A percentile compares a stretch with the other conserved stretches of the same genome.
Evolutionary conservation across 2,113 vertebrate species (phyloP).

Genomic region (Monopterus albus): DNA sequence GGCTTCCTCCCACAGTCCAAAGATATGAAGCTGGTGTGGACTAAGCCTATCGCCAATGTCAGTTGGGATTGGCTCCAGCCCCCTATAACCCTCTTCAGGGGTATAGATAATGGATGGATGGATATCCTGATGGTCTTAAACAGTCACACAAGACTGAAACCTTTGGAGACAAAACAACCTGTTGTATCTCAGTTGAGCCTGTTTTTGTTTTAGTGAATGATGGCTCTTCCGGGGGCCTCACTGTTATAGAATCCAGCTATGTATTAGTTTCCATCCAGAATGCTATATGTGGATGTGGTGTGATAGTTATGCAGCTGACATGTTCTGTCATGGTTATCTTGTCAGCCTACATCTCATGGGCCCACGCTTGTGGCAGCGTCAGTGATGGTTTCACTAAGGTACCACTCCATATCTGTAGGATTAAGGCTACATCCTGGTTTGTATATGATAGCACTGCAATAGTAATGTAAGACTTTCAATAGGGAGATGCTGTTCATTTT

Average conservation of each 20-base stretch:
- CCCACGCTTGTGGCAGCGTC: constrained; percentile 44
- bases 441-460: constrained; percentile 45
- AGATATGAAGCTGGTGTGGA: no score
- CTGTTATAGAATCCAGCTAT: constrained; percentile 3
- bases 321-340: constrained; percentile 60
- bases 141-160: no score
- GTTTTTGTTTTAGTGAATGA: background rate
- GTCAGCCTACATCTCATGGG: constrained; percentile 52
- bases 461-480: constrained; percentile 30
- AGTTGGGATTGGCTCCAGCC: no score
- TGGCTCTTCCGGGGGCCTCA: background rate
- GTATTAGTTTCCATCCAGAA: constrained; percentile 4
- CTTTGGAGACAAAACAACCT: no score
- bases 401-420: constrained; percentile 36
- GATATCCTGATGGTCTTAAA: no score
- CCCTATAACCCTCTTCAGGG: no score
- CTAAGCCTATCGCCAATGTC: no score
- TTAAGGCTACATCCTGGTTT: constrained; percentile 44
- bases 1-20: no score
- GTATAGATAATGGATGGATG: no score
- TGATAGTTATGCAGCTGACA: constrained; percentile 62
- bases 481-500: constrained; percentile 18
- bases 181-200: background rate
- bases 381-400: constrained; percentile 51
- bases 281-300: constrained; percentile 43